Evolutionary conservation across 2,888 invertebrate genomes (phyloP).

Genomic region (Papilio protenor): DNA sequence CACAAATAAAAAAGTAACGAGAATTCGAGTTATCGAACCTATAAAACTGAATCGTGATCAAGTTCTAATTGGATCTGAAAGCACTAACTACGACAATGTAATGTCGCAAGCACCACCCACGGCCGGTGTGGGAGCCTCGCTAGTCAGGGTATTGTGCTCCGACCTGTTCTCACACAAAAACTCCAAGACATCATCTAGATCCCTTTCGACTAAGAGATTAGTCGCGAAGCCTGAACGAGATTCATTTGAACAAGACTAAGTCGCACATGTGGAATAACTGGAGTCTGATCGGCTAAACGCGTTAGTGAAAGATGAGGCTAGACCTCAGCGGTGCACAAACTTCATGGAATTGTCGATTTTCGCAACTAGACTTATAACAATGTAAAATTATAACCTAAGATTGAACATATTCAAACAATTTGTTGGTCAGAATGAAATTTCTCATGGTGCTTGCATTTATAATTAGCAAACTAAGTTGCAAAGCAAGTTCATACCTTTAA

Average conservation of each 20-base stretch:
- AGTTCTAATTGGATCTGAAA: constrained; percentile 49
- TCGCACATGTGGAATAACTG: too few species aligned
- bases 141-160: constrained; percentile 64
- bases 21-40: constrained; percentile 42
- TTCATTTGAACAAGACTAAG: too few species aligned
- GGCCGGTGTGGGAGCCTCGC: constrained; percentile 72
- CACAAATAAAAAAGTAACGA: not conserved
- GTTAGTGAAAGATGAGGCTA: not conserved
- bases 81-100: constrained; percentile 44
- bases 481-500: not conserved
- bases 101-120: constrained; percentile 76
- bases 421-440: not conserved
- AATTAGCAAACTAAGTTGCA: not conserved
- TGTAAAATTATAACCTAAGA: constrained; percentile 7
- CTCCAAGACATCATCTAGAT: constrained; percentile 67
- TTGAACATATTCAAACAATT: constrained; percentile 2
- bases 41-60: constrained; percentile 51
- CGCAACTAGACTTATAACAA: constrained; percentile 50
- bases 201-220: not conserved
- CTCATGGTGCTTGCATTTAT: constrained; percentile 12
- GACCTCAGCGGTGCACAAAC: not conserved
- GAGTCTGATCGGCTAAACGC: not conserved
- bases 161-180: constrained; percentile 73
- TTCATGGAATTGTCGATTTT: constrained; percentile 58
- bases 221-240: constrained; percentile 21